phyloP scores from a whole-genome alignment of 2,888 invertebrate genomes.

The Heliconius ismenius region DNA sequence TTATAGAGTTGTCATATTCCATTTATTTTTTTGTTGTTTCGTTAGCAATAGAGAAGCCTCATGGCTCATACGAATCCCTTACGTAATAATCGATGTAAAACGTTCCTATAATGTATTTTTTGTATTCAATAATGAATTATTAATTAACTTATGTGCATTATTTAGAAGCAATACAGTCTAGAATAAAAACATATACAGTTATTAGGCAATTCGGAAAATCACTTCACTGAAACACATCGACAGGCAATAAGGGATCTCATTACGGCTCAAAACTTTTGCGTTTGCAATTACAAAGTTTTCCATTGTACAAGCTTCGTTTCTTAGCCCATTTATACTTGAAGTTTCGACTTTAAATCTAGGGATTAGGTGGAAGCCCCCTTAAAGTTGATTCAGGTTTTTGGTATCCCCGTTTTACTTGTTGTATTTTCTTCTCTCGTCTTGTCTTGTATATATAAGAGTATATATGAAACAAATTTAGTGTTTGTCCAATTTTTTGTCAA shows the following conservation, averaged over 20 bases:
- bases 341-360: constrained; percentile 34
- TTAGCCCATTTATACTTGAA: constrained; percentile 37
- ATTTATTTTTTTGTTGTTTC: neutral
- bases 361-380: constrained; percentile 30
- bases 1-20: neutral
- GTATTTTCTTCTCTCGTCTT: neutral
- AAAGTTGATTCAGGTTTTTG: constrained; percentile 22
- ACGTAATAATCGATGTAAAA: neutral
- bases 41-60: neutral
- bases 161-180: neutral
- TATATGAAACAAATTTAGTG: no score
- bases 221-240: constrained; percentile 51
- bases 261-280: constrained; percentile 48
- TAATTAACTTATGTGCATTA: neutral
- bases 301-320: constrained; percentile 39
- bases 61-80: neutral
- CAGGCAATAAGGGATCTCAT: constrained; percentile 57
- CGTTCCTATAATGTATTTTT: neutral
- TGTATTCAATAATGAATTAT: neutral
- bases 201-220: constrained; percentile 45
- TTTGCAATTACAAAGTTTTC: constrained; percentile 48
- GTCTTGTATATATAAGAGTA: no score
- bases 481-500: no score
- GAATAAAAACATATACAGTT: neutral
- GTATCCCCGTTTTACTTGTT: neutral